A percentile compares a stretch with the other conserved stretches of the same genome.
Evolutionary conservation across 64 coral and sea anemone species (phyloP).

Genomic region (Acropora yongei): DNA sequence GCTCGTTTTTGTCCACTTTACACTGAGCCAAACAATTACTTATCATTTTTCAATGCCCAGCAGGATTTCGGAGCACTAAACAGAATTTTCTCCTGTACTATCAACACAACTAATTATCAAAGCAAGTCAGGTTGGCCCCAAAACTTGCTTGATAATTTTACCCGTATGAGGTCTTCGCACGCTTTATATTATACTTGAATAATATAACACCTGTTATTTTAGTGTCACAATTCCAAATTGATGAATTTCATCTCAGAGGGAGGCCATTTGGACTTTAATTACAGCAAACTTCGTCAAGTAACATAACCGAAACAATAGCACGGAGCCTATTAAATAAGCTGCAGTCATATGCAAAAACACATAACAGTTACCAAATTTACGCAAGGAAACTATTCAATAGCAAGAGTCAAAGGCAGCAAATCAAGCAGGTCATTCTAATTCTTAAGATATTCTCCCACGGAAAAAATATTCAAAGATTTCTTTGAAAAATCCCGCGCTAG

Average conservation of each 20-base stretch:
- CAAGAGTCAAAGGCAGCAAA: background rate
- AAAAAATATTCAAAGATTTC: background rate
- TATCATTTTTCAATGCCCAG: background rate
- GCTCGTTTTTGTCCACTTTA: background rate
- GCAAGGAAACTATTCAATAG: background rate
- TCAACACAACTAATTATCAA: background rate
- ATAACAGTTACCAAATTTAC: background rate
- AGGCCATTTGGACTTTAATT: background rate
- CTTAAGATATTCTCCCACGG: background rate
- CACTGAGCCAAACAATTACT: background rate
- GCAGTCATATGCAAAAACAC: background rate
- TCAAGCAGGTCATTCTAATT: background rate
- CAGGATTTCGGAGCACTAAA: background rate
- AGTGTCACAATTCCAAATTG: slow-evolving; percentile 25
- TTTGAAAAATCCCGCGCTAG: too few species aligned
- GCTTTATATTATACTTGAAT: background rate
- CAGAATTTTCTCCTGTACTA: background rate
- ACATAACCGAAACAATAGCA: background rate
- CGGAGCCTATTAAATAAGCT: background rate
- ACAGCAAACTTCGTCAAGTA: background rate
- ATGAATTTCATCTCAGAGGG: slow-evolving; percentile 16
- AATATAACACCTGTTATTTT: slow-evolving; percentile 12
- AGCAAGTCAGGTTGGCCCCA: background rate
- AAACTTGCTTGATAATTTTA: background rate
- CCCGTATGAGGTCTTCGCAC: background rate